phyloP scores from a whole-genome alignment of 2,888 invertebrate genomes.

The Tanytarsus gracilentus region DNA sequence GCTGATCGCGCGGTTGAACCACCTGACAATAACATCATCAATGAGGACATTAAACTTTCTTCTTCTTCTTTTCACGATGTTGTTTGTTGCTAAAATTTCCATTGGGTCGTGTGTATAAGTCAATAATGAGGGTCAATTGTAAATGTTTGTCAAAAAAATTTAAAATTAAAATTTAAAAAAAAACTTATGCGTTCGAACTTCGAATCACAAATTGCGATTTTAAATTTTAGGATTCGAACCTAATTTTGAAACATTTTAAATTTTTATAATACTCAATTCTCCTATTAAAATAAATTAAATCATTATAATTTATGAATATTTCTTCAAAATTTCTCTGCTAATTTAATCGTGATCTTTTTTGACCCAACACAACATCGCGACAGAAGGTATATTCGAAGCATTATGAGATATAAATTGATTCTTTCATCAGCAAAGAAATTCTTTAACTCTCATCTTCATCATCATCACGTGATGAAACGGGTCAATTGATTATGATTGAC shows the following conservation, averaged over 20 bases:
- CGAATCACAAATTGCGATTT: no score
- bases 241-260: no score
- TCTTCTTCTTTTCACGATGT: no score
- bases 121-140: neutral
- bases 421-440: neutral
- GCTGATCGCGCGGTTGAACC: constrained; percentile 6
- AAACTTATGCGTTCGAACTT: no score
- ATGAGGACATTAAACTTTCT: constrained; percentile 26
- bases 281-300: no score
- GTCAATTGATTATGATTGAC: neutral
- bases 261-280: no score
- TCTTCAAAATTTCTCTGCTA: neutral
- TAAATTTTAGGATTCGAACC: no score
- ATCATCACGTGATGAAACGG: neutral
- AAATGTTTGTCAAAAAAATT: no score
- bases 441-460: neutral
- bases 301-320: no score
- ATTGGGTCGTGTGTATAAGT: constrained; percentile 11
- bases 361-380: constrained; percentile 1
- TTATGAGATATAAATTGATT: constrained; percentile 11
- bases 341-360: no score
- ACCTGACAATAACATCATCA: constrained; percentile 25
- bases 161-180: no score
- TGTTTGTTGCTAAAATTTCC: constrained; percentile 9
- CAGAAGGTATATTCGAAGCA: no score